Conservation (phyloP, 2,797 vertebrate species). For the Sebastes flavidus region DNA sequence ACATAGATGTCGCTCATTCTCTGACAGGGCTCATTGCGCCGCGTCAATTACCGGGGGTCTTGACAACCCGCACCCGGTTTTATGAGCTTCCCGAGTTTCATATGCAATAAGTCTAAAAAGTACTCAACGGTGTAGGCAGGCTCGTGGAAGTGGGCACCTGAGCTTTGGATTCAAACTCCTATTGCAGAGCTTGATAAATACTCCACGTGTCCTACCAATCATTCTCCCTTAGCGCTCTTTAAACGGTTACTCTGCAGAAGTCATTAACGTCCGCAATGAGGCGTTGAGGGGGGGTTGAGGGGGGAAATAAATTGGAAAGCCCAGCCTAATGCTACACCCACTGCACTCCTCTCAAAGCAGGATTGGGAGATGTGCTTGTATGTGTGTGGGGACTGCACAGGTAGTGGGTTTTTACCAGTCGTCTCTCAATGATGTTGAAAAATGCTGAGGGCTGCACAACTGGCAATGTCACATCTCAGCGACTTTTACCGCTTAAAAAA, state of each 20-base stretch:
- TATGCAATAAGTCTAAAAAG: constrained; percentile 21
- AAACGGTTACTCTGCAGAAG: constrained; percentile 77
- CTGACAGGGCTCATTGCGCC: constrained; percentile 20
- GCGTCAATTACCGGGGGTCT: constrained; percentile 16
- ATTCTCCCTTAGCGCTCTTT: constrained; percentile 71
- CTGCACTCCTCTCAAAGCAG: constrained; percentile 50
- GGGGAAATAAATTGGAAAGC: constrained; percentile 73
- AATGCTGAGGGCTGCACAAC: constrained; percentile 70
- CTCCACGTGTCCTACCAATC: constrained; percentile 60
- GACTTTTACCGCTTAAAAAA: constrained; percentile 59
- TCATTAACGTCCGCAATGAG: constrained; percentile 79
- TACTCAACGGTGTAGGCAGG: constrained; percentile 1
- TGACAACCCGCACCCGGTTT: constrained; percentile 31
- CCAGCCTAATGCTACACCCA: constrained; percentile 64
- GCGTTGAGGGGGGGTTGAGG: constrained; percentile 54
- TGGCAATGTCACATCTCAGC: constrained; percentile 62
- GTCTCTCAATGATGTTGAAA: constrained; percentile 53
- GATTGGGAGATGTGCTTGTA: constrained; percentile 23
- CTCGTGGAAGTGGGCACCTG: constrained; percentile 34
- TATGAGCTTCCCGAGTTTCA: constrained; percentile 44
- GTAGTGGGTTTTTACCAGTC: constrained; percentile 59
- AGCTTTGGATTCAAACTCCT: constrained; percentile 55
- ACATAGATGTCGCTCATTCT: constrained; percentile 54
- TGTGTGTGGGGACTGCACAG: constrained; percentile 29
- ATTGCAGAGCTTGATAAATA: constrained; percentile 72